phyloP scores from a whole-genome alignment of 1,140 invertebrate genomes.

The Sycophila sp. region DNA sequence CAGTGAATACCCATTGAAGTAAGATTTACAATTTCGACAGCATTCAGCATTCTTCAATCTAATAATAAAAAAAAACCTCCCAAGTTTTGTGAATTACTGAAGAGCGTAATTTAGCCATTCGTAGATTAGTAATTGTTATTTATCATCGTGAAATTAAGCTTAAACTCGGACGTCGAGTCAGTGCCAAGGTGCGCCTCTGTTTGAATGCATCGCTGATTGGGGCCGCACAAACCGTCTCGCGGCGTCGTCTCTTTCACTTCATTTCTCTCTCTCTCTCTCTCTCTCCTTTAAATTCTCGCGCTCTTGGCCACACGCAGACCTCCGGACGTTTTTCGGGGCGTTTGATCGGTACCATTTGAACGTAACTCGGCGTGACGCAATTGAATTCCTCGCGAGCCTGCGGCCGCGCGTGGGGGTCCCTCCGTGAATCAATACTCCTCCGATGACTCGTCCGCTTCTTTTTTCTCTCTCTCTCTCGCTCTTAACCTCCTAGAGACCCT shows the following conservation, averaged over 20 bases:
- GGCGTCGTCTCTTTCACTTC: neutral
- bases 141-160: too few species aligned
- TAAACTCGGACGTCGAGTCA: too few species aligned
- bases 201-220: constrained; percentile 67
- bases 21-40: too few species aligned
- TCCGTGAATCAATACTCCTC: neutral
- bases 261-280: neutral
- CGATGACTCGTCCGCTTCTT: constrained; percentile 16
- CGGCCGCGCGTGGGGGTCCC: neutral
- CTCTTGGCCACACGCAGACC: constrained; percentile 45
- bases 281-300: too few species aligned
- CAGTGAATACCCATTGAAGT: too few species aligned
- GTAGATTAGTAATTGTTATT: too few species aligned
- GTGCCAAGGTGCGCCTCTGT: constrained; percentile 62
- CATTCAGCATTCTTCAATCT: too few species aligned
- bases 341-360: constrained; percentile 53
- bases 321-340: constrained; percentile 49
- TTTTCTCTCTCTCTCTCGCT: neutral
- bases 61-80: too few species aligned
- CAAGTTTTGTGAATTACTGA: too few species aligned
- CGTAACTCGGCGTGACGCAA: constrained; percentile 53
- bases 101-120: too few species aligned
- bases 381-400: constrained; percentile 49
- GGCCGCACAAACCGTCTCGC: neutral
- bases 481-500: neutral